These are phyloP conservation scores for Puntigrus tetrazona DNA, from an alignment of 2,113 vertebrate species.

Conservation along the genomic window DNA sequence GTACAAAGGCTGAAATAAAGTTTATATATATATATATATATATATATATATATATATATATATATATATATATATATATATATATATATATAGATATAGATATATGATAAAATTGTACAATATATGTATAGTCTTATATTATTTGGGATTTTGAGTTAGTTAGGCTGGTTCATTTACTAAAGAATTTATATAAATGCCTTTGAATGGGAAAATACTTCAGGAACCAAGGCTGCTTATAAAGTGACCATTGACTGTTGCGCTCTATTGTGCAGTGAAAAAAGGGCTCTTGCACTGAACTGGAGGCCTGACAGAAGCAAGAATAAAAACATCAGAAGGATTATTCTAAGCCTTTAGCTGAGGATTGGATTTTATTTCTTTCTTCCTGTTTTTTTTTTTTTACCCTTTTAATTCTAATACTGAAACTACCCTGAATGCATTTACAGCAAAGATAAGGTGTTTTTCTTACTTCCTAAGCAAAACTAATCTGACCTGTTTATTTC, in stretches of 20 bases:
- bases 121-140: too few species aligned
- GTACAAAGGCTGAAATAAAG: too few species aligned
- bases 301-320: constrained; percentile 37
- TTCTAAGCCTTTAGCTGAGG: constrained; percentile 46
- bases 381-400: constrained; percentile 18
- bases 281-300: constrained; percentile 34
- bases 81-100: too few species aligned
- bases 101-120: too few species aligned
- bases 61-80: too few species aligned
- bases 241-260: constrained; percentile 11
- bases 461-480: constrained; percentile 11
- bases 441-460: constrained; percentile 39
- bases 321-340: constrained; percentile 53
- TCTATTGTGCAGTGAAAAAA: constrained; percentile 50
- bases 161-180: not conserved
- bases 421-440: constrained; percentile 36
- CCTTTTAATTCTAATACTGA: constrained; percentile 6
- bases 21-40: too few species aligned
- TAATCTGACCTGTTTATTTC: constrained; percentile 47
- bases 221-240: constrained; percentile 8
- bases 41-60: too few species aligned
- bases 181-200: not conserved
- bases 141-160: not conserved
- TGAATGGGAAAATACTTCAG: not conserved
- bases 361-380: constrained; percentile 52